phyloP scores from a whole-genome alignment of 2,888 invertebrate species.

The Heliconius ismenius region DNA sequence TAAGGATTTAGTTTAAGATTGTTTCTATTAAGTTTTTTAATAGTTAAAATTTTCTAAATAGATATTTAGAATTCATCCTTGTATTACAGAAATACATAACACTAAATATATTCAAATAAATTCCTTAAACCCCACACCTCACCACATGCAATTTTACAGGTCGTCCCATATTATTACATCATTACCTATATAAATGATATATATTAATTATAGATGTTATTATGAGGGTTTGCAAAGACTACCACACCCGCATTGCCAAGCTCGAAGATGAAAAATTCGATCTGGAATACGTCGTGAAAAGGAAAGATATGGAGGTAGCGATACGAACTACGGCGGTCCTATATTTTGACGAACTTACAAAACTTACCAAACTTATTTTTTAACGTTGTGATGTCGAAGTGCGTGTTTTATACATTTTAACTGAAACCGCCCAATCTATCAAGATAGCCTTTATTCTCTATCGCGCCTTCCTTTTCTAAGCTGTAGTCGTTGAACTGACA shows the following conservation, averaged over 20 bases:
- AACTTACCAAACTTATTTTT: conserved; percentile 70
- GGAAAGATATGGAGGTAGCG: conserved; percentile 99
- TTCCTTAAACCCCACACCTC: conserved; percentile 48
- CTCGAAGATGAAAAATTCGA: conserved; percentile 98
- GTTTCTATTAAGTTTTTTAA: conserved; percentile 1
- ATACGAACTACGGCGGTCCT: conserved; percentile 64
- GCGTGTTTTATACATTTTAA: conserved; percentile 72
- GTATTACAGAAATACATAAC: conserved; percentile 31
- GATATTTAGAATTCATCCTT: conserved; percentile 26
- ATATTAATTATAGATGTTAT: conserved; percentile 86
- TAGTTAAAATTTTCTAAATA: conserved; percentile 25
- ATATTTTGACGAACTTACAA: conserved; percentile 73
- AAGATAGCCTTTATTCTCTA: conserved; percentile 57
- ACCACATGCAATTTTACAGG: conserved; percentile 53
- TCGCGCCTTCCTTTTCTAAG: conserved; percentile 70
- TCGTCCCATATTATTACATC: conserved; percentile 48
- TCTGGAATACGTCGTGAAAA: conserved; percentile 98
- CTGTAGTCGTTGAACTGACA: conserved; percentile 63
- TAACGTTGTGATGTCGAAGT: conserved; percentile 72
- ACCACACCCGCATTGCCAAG: conserved; percentile 92
- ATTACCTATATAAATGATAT: conserved; percentile 58
- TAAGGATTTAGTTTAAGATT: conserved; percentile 64
- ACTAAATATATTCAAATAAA: conserved; percentile 36
- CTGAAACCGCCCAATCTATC: conserved; percentile 50
- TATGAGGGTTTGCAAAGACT: conserved; percentile 89